phyloP scores from a whole-genome alignment of 1,140 invertebrate species.

The Periplaneta americana region DNA sequence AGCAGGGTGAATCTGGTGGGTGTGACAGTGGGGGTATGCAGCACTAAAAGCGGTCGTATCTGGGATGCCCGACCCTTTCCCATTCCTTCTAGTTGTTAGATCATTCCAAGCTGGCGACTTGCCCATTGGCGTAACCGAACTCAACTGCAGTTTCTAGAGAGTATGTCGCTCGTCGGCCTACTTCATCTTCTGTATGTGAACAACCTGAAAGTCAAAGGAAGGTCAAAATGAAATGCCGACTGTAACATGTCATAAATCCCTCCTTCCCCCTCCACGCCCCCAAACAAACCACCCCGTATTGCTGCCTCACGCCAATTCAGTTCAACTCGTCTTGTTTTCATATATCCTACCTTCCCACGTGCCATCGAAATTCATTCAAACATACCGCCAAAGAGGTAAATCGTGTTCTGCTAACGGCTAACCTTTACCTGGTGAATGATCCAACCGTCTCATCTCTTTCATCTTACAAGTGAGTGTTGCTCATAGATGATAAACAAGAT shows the following conservation, averaged over 20 bases:
- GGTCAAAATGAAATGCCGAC: background rate
- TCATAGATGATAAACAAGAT: too few species aligned
- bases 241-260: too few species aligned
- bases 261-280: too few species aligned
- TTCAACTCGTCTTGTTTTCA: background rate
- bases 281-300: too few species aligned
- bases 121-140: background rate
- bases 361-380: too few species aligned
- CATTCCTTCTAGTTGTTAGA: background rate
- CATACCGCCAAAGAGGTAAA: too few species aligned
- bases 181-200: background rate
- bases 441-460: too few species aligned
- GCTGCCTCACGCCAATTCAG: background rate
- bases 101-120: background rate
- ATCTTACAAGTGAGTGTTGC: too few species aligned
- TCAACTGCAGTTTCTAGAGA: background rate
- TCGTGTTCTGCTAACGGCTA: too few species aligned
- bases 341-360: too few species aligned
- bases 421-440: too few species aligned
- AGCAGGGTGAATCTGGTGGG: background rate
- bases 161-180: background rate
- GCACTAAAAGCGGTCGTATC: background rate
- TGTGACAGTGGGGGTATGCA: background rate
- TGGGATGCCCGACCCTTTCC: background rate
- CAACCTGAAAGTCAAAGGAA: background rate